Base-by-base conservation (phyloP, 2,113 vertebrate species). In the Tachysurus vachellii region DNA sequence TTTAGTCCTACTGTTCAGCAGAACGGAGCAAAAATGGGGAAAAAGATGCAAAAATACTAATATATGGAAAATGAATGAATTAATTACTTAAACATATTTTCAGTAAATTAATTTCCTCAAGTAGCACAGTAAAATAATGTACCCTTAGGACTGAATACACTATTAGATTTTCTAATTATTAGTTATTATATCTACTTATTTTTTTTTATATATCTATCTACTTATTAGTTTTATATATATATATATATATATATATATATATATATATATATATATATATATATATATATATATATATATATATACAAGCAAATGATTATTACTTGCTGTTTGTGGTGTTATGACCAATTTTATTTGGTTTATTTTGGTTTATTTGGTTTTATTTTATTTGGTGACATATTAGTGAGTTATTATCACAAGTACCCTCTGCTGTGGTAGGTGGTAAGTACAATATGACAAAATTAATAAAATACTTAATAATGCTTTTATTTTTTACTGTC, bases 391-490 rank as follows among this genome's bases (percentile, higher is more conserved):
- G 56, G 31, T 26, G 79, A 61, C 36, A 26, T 79, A 54, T 61
- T 26, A 10, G 19, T 81, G 31, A 81, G 79, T 42, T 61, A 28
- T 57, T 80, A 6, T 44, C 79, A 61, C 79, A 61, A 81, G 57
- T 81, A 61, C 79, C 36, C 56, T 81, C 23, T 59, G 28, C 19
- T 61, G 17, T 81, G 31, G 56, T 44, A 61, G 50, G 28, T 80
- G 62, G 19, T 61, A 28, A 53, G 42, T 44, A 56, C 42, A 66
- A 36, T 23, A 53, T 71, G 68, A 76, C 44, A 66, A 76, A n/a
- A 77, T 73, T 17, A 80, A 86, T 80, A n/a, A 84, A 83, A 56
- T 57, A 54, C 14, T 79, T 62, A 31, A 9, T 62, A 9, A 50
- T 42, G 31, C 23, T n/a, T 28, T 83, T n/a, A n/a, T n/a, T 83